Conservation (phyloP, 2,888 invertebrate species). For the Cylindroiulus punctatus region DNA sequence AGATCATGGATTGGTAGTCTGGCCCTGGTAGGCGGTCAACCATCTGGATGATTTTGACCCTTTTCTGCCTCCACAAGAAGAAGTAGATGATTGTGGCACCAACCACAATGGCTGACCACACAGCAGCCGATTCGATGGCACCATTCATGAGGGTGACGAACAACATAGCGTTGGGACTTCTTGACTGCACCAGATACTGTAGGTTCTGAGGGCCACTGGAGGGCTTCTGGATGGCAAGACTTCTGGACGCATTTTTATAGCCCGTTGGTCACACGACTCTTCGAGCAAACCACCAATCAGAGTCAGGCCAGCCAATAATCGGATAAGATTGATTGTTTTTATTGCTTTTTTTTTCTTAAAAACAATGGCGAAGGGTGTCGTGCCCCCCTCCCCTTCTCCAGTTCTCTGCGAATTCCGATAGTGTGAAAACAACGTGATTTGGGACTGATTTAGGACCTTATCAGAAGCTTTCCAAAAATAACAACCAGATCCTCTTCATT, state of each 20-base stretch:
- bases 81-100: slow-evolving; percentile 8
- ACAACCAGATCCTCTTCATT: background rate
- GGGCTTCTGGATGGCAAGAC: background rate
- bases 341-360: background rate
- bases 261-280: background rate
- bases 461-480: background rate
- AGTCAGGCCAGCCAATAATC: background rate
- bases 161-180: background rate
- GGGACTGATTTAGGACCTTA: background rate
- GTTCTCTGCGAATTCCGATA: no score
- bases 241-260: no score
- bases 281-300: no score
- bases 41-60: background rate
- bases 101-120: background rate
- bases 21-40: slow-evolving; percentile 39
- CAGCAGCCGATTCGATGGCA: background rate
- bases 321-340: background rate
- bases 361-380: background rate
- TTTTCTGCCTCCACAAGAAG: slow-evolving; percentile 21
- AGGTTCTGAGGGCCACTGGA: background rate
- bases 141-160: background rate
- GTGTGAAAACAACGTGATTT: background rate
- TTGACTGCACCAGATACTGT: background rate
- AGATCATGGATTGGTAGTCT: background rate
- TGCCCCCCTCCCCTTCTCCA: background rate